phyloP scores from a whole-genome alignment of 2,113 vertebrate species.

The Procavia capensis region DNA sequence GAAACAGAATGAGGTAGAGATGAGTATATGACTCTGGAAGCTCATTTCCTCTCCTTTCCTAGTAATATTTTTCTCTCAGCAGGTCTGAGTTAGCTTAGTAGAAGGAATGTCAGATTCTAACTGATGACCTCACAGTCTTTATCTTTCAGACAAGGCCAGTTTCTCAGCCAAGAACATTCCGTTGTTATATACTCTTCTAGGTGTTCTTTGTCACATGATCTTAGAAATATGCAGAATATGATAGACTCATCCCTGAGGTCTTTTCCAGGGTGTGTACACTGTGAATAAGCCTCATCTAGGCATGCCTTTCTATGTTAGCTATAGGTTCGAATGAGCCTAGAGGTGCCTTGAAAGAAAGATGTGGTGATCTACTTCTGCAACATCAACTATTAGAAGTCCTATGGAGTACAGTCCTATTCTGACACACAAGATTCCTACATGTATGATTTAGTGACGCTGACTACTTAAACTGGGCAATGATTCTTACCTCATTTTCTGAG shows the following conservation, averaged over 20 bases:
- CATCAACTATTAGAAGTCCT: too few species aligned
- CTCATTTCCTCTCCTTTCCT: not conserved
- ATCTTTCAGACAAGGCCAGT: not conserved
- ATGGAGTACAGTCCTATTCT: too few species aligned
- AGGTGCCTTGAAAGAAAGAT: too few species aligned
- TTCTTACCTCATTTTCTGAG: too few species aligned
- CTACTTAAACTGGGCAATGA: too few species aligned
- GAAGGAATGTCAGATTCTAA: not conserved
- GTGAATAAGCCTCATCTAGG: accelerated
- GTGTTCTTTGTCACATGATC: not conserved
- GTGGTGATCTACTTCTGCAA: too few species aligned
- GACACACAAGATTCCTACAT: too few species aligned
- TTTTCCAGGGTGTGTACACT: not conserved
- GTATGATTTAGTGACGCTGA: too few species aligned
- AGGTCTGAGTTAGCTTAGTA: not conserved
- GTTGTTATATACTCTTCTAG: not conserved
- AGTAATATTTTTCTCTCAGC: not conserved
- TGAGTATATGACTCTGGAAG: accelerated
- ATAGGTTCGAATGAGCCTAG: not conserved
- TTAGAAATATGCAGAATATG: not conserved
- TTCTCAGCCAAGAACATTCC: not conserved
- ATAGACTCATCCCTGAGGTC: not conserved
- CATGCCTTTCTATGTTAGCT: not conserved
- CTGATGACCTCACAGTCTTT: not conserved
- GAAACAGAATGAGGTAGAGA: not conserved